These are phyloP conservation scores for Caenorhabditis virilis DNA, from an alignment of 2,888 invertebrate species.

Conservation along the genomic window DNA sequence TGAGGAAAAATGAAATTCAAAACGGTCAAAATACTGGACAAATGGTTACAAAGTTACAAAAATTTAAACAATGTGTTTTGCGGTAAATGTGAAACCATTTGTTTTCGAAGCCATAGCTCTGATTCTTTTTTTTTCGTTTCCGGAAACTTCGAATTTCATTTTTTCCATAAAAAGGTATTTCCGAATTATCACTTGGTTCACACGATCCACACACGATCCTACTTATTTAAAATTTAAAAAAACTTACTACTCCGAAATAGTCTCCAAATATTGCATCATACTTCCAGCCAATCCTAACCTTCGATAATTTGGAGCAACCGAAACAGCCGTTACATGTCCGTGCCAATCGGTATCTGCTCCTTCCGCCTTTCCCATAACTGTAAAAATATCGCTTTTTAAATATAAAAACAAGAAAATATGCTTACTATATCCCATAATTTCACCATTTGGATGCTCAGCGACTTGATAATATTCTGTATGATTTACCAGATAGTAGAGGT, in stretches of 20 bases:
- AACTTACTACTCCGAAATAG: conserved; percentile 86
- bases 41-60: no score
- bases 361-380: conserved; percentile 99
- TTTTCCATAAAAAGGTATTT: no score
- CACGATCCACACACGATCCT: no score
- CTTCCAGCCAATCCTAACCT: conserved; percentile 88
- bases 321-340: conserved; percentile 96
- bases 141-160: no score
- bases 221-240: neutral
- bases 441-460: conserved; percentile 90
- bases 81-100: no score
- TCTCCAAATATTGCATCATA: conserved; percentile 91
- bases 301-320: conserved; percentile 87
- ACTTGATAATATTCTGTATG: conserved; percentile 99
- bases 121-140: no score
- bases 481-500: conserved; percentile 93
- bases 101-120: no score
- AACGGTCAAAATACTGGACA: no score
- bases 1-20: no score
- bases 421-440: conserved; percentile 98
- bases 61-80: no score
- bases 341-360: conserved; percentile 96
- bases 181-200: no score
- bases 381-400: conserved; percentile 51
- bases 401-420: conserved; percentile 53